Evolutionary conservation across 2,888 invertebrate species (phyloP), one percentile per base, ranked within the genome.

Genomic region (Dasysyrphus tricinctus): DNA sequence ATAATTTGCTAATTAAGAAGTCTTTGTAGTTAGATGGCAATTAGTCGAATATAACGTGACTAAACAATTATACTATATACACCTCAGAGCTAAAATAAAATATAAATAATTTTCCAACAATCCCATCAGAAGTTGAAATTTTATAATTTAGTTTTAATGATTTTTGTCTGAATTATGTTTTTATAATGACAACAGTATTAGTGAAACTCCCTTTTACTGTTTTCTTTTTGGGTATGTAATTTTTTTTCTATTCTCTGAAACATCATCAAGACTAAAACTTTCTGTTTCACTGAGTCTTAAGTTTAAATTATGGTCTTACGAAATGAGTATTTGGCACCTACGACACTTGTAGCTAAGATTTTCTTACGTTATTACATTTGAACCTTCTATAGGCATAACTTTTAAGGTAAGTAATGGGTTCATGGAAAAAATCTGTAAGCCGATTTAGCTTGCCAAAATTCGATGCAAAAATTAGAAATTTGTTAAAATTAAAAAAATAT

Each of bases 111-210:
- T 32, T 63, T 32, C 14, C 14, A 54, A 42, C 19, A 39, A 54
- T 54, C 44, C 34, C 11, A 42, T n/a, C 24, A 61, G n/a, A n/a
- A n/a, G 39, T 12, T n/a, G 47, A 63, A 37, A 32, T 24, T 49
- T 37, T 37, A 16, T 49, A 73, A 80, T 74, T 75, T 51, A 3
- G 16, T 76, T 69, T 80, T 80, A 76, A 80, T 80, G 80, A 54
- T 39, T 61, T 24, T 61, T 75, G 19, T 39, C 1, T 19, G 37
- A 69, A 75, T 65, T 37, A 47, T 32, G 7, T 47, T 34, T n/a
- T 76, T 24, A 16, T 61, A 54, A 61, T 59, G 19, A 24, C 61
- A 44, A 51, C n/a, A n/a, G n/a, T n/a, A n/a, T 1, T 24, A 3
- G 19, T 34, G 34, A 44, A 16, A 44, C 16, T 47, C 51, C 32